A percentile compares a stretch with the other conserved stretches of the same genome.
These are phyloP conservation scores for Eupeodes latifasciatus DNA, from an alignment of 2,888 invertebrate genomes.

Conservation along the genomic window DNA sequence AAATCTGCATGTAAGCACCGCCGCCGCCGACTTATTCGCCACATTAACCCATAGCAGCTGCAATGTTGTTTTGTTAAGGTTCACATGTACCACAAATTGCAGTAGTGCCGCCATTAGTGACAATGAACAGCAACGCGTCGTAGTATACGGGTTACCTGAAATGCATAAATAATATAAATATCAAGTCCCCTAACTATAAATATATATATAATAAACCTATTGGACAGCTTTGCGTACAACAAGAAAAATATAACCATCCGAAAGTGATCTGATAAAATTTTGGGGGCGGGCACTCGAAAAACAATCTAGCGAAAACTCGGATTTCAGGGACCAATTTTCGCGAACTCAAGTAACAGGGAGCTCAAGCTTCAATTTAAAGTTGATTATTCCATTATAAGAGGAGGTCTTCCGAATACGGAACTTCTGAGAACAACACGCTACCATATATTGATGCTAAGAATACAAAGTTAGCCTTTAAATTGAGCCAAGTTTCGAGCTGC, in stretches of 20 bases:
- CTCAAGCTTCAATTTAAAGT: background rate
- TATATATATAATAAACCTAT: constrained; percentile 51
- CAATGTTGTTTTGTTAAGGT: constrained; percentile 46
- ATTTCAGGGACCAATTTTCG: constrained; percentile 17
- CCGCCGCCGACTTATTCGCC: background rate
- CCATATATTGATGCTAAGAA: constrained; percentile 20
- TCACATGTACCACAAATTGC: constrained; percentile 68
- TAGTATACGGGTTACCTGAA: background rate
- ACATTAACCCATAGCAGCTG: constrained; percentile 43
- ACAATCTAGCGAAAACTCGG: background rate
- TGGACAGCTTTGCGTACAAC: constrained; percentile 34
- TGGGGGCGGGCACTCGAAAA: constrained; percentile 39
- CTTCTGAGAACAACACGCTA: background rate
- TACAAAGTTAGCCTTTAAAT: constrained; percentile 46
- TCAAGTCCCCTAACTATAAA: constrained; percentile 50
- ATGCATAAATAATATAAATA: constrained; percentile 58
- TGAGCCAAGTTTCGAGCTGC: constrained; percentile 7
- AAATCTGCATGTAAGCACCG: constrained; percentile 21
- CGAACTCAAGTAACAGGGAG: background rate
- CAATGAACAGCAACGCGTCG: background rate
- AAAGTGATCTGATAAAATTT: constrained; percentile 50
- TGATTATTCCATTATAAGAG: background rate
- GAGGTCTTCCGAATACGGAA: constrained; percentile 51
- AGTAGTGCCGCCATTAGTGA: constrained; percentile 7
- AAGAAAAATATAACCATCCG: constrained; percentile 43